These are phyloP conservation scores for Anolis sagrei DNA, from an alignment of 2,113 vertebrate species.

Conservation along the genomic window DNA sequence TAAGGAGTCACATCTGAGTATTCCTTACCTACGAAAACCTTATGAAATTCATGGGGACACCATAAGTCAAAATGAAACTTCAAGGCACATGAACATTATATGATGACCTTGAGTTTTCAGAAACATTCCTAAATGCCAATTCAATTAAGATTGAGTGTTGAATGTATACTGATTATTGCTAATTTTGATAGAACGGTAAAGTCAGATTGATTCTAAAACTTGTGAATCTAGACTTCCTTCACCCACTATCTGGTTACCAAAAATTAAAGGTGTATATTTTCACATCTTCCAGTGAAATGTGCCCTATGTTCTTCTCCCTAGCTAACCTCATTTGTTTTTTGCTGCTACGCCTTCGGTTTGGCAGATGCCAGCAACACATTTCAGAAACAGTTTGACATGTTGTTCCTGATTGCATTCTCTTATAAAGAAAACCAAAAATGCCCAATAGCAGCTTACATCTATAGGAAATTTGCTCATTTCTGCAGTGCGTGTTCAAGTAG, in stretches of 20 bases:
- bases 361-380: not conserved
- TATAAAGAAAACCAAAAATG: not conserved
- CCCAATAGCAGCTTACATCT: not conserved
- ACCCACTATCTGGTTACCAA: constrained; percentile 17
- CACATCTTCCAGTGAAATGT: not conserved
- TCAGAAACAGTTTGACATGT: not conserved
- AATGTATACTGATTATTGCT: constrained; percentile 39
- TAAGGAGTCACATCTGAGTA: too few relatives aligned
- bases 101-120: constrained; percentile 63
- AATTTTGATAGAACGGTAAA: not conserved
- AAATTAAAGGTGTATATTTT: constrained; percentile 32
- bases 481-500: not conserved
- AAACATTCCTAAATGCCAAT: constrained; percentile 57
- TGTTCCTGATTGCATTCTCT: not conserved
- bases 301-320: constrained; percentile 13
- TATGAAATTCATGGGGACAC: too few relatives aligned
- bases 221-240: constrained; percentile 24
- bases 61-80: too few relatives aligned
- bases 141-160: constrained; percentile 49
- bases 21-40: too few relatives aligned
- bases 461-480: not conserved
- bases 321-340: constrained; percentile 18
- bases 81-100: not conserved
- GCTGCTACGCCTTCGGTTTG: not conserved
- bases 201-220: not conserved